A percentile compares a stretch with the other conserved stretches of the same genome.
Conservation (phyloP, 53 echinoderm and acorn worm species). For the Holothuria scabra region DNA sequence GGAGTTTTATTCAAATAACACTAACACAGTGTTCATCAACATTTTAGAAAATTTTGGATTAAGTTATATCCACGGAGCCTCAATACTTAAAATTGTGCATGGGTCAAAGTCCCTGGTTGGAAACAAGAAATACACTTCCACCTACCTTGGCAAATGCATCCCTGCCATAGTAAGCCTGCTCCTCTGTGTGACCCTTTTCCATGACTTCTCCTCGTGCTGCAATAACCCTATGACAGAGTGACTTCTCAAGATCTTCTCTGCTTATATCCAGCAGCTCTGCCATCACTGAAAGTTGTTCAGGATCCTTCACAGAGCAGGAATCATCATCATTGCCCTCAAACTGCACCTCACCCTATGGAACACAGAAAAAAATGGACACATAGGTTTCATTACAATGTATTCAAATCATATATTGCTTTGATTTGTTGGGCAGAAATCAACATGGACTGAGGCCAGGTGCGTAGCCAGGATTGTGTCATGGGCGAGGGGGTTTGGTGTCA, state of each 20-base stretch:
- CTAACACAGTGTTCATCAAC: no score
- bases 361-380: background rate
- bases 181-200: constrained; percentile 91
- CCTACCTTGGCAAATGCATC: constrained; percentile 96
- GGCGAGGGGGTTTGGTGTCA: no score
- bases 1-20: no score
- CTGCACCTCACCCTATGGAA: constrained; percentile 73
- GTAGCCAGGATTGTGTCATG: no score
- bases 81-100: no score
- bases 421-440: no score
- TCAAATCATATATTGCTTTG: background rate
- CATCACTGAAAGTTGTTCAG: constrained; percentile 66
- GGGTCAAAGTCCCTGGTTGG: no score
- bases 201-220: constrained; percentile 97
- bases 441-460: no score
- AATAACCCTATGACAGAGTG: constrained; percentile 90
- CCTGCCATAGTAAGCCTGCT: constrained; percentile 92
- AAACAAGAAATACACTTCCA: no score
- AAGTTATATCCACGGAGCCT: no score
- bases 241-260: constrained; percentile 78
- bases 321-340: constrained; percentile 87
- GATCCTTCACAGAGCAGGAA: constrained; percentile 62
- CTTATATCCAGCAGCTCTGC: constrained; percentile 72
- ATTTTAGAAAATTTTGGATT: no score
- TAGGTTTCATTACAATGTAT: background rate